Evolutionary conservation across 2,888 invertebrate genomes (phyloP).

Genomic region (Linyphia triangularis): DNA sequence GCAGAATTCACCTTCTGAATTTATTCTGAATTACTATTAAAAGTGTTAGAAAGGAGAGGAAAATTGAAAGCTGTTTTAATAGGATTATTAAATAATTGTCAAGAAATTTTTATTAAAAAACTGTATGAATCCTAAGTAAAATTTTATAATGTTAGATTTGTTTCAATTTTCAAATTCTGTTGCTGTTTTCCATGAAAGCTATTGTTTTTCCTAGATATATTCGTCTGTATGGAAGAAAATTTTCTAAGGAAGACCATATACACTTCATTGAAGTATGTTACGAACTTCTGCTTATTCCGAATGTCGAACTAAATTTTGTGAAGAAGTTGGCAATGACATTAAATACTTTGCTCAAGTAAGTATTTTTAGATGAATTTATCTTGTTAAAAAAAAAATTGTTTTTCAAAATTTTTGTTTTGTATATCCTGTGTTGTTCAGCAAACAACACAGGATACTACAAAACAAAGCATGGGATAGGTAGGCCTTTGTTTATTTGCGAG

Average conservation of each 20-base stretch:
- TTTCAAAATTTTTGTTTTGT: no score
- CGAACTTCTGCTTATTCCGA: slow-evolving; percentile 87
- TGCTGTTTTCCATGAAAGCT: slow-evolving; percentile 10
- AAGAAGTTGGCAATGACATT: slow-evolving; percentile 87
- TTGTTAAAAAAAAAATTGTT: no score
- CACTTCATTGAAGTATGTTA: slow-evolving; percentile 88
- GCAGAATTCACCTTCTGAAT: no score
- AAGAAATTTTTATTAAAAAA: background rate
- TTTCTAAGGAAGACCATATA: slow-evolving; percentile 94
- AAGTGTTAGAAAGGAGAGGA: no score
- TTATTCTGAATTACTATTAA: background rate
- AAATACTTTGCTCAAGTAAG: slow-evolving; percentile 87
- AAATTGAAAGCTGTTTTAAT: background rate
- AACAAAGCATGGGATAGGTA: no score
- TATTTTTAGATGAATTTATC: slow-evolving; percentile 76
- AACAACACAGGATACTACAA: no score
- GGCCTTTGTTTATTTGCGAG: no score
- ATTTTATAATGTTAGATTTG: background rate
- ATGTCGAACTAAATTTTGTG: slow-evolving; percentile 87
- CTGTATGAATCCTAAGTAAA: background rate
- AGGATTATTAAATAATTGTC: background rate
- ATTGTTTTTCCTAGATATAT: slow-evolving; percentile 86
- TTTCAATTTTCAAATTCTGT: background rate
- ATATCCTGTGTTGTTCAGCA: no score
- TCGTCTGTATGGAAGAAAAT: slow-evolving; percentile 90